phyloP scores from a whole-genome alignment of 1,140 invertebrate species.

The Rhagoletis zephyria region DNA sequence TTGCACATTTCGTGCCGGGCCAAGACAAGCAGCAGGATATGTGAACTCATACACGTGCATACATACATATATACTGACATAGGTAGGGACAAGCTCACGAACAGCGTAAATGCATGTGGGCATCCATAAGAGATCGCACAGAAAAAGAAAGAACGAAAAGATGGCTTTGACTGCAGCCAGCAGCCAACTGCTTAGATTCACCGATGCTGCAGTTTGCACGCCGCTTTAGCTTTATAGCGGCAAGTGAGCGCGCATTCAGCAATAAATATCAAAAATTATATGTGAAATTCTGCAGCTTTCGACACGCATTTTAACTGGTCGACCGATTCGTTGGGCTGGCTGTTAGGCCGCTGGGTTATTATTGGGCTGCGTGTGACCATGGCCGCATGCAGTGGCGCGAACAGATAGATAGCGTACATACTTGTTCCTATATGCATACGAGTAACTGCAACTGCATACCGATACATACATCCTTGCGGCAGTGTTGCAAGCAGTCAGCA shows the following conservation, averaged over 20 bases:
- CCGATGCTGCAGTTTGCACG: neutral
- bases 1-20: constrained; percentile 43
- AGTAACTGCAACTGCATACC: too few relatives aligned
- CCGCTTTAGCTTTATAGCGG: neutral
- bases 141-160: neutral
- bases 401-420: neutral
- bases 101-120: too few relatives aligned
- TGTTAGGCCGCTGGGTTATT: neutral
- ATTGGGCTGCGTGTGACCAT: constrained; percentile 37
- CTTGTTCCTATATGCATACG: neutral
- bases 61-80: too few relatives aligned
- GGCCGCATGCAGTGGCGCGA: constrained; percentile 15
- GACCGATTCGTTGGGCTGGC: neutral
- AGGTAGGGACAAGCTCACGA: too few relatives aligned
- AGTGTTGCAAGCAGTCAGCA: constrained; percentile 1
- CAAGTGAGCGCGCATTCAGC: constrained; percentile 9
- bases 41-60: neutral
- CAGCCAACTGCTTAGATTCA: neutral
- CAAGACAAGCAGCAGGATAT: constrained; percentile 26
- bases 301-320: constrained; percentile 38
- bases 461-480: constrained; percentile 7
- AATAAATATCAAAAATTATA: constrained; percentile 51
- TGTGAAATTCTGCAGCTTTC: constrained; percentile 41
- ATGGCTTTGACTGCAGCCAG: neutral
- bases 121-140: neutral